Conservation (phyloP, 92 coral and sea anemone species). For the Zoanthus sociatus region DNA sequence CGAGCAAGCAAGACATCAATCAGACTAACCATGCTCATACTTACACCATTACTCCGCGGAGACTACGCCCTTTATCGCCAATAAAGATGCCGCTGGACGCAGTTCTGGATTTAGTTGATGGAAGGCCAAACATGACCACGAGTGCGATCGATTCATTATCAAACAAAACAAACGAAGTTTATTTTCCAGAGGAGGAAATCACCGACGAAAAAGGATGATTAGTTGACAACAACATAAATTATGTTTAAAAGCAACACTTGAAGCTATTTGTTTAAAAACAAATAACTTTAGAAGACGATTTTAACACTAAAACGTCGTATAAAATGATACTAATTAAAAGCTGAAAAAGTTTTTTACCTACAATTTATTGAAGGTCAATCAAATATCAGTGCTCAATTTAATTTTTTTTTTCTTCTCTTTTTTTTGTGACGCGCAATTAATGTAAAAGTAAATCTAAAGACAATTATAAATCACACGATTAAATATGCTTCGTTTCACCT, state of each 20-base stretch:
- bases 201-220: background rate
- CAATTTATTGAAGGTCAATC: no score
- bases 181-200: constrained; percentile 10
- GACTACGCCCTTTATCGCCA: constrained; percentile 33
- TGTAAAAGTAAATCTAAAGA: no score
- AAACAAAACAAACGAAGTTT: background rate
- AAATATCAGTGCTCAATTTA: no score
- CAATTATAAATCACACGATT: no score
- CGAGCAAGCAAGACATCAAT: background rate
- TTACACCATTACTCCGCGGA: background rate
- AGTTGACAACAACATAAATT: background rate
- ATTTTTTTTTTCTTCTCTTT: no score
- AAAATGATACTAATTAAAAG: no score
- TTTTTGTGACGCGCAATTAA: no score
- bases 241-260: background rate
- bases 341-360: no score
- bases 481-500: no score
- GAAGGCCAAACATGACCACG: background rate
- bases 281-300: no score
- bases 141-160: background rate
- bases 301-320: no score
- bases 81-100: constrained; percentile 34
- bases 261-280: no score
- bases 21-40: background rate
- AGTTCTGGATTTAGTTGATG: background rate